These are phyloP conservation scores for Scolopax bukidnonensis DNA, from an alignment of 2,797 vertebrate genomes.

Conservation along the genomic window DNA sequence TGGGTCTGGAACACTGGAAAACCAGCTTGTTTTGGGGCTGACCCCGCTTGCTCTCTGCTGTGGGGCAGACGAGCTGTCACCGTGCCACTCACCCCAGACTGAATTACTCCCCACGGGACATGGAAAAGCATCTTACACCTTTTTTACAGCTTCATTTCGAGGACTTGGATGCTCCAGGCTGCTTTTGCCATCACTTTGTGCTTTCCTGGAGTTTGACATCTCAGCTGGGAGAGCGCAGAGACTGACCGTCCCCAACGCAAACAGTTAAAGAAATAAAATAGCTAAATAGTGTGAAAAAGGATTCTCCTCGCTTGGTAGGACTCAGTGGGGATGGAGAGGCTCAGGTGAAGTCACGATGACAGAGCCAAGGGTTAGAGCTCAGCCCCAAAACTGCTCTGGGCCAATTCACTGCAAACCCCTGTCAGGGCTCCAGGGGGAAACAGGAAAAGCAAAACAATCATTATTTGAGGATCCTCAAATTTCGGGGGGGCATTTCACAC, in stretches of 20 bases:
- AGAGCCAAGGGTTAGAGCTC: background rate
- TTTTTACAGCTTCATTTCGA: background rate
- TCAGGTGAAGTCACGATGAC: background rate
- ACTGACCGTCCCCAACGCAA: background rate
- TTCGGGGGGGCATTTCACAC: no score
- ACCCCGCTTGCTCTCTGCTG: background rate
- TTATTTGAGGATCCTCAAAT: no score
- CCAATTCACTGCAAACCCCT: background rate
- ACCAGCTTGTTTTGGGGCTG: background rate
- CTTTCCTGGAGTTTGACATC: background rate
- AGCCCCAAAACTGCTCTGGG: accelerated
- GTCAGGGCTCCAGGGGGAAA: background rate
- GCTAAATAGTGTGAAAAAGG: background rate
- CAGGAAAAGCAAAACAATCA: background rate
- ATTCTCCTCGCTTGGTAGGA: background rate
- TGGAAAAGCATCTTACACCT: background rate
- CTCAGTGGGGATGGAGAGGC: background rate
- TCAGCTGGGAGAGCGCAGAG: background rate
- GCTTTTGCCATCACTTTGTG: background rate
- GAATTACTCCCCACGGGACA: background rate
- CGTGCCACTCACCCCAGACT: background rate
- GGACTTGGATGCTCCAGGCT: background rate
- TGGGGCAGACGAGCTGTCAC: background rate
- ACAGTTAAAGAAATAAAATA: background rate
- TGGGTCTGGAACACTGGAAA: accelerated